Conservation (phyloP, 2,113 vertebrate species). For the Collichthys lucidus region DNA sequence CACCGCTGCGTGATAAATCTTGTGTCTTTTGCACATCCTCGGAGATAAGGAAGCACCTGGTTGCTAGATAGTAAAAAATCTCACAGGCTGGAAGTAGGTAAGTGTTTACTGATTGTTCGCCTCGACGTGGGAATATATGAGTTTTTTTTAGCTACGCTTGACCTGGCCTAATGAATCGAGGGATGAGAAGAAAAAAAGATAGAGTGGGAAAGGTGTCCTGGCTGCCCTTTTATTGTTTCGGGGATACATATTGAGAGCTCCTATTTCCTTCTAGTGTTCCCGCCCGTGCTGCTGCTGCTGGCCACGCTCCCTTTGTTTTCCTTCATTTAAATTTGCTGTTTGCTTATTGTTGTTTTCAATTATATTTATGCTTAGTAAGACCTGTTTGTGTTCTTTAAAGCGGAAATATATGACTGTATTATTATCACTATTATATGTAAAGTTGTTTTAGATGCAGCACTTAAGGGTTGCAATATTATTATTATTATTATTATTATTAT, state of each 20-base stretch:
- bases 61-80: slow-evolving; percentile 19
- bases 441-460: slow-evolving; percentile 19
- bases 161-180: not conserved
- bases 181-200: not conserved
- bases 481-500: not conserved
- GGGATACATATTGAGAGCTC: not conserved
- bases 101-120: slow-evolving; percentile 39
- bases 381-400: slow-evolving; percentile 19
- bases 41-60: slow-evolving; percentile 59
- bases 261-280: slow-evolving; percentile 33
- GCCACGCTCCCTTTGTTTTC: slow-evolving; percentile 27
- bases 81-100: slow-evolving; percentile 4
- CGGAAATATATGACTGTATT: not conserved
- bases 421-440: slow-evolving; percentile 21
- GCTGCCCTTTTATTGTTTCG: slow-evolving; percentile 9
- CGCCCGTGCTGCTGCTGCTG: slow-evolving; percentile 19
- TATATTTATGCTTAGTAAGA: slow-evolving; percentile 14
- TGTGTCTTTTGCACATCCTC: slow-evolving; percentile 17
- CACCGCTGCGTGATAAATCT: slow-evolving; percentile 6
- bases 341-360: slow-evolving; percentile 25
- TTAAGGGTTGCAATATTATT: slow-evolving; percentile 18
- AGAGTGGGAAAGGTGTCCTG: not conserved
- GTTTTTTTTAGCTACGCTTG: not conserved
- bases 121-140: slow-evolving; percentile 6
- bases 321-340: slow-evolving; percentile 35